Conservation (phyloP, 1,140 invertebrate genomes). For the Panonychus citri region DNA sequence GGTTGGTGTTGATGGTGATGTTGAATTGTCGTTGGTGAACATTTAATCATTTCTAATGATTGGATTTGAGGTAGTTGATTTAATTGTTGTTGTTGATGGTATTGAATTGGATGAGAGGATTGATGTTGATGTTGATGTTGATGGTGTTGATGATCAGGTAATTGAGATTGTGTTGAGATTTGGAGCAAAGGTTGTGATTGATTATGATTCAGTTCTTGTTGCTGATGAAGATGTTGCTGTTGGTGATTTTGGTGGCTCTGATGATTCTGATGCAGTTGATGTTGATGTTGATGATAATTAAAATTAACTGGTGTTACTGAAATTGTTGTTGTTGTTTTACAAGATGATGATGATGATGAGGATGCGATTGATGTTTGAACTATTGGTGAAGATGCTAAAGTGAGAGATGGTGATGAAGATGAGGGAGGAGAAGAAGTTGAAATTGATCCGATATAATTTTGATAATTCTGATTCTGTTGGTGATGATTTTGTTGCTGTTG, state of each 20-base stretch:
- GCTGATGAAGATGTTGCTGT: neutral
- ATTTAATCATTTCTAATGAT: no score
- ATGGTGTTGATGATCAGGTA: neutral
- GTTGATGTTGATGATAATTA: neutral
- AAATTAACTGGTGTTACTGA: no score
- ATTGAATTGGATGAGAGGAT: neutral
- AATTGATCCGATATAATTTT: no score
- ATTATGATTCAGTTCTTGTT: neutral
- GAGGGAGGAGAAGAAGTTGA: no score
- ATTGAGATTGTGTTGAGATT: neutral
- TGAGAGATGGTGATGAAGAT: no score
- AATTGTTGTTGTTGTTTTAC: no score
- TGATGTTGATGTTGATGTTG: neutral
- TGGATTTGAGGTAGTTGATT: neutral
- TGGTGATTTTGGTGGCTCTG: neutral
- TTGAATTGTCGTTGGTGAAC: neutral
- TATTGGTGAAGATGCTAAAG: no score
- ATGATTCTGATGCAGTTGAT: neutral
- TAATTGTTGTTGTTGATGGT: neutral
- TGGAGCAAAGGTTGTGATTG: neutral
- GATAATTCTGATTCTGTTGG: no score
- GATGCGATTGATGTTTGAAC: no score
- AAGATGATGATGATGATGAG: no score
- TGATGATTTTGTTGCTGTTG: no score
- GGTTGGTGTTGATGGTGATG: no score